Evolutionary conservation across 2,113 vertebrate species (phyloP), one percentile per base, ranked within the genome.

Genomic region (Acanthisitta chloris): DNA sequence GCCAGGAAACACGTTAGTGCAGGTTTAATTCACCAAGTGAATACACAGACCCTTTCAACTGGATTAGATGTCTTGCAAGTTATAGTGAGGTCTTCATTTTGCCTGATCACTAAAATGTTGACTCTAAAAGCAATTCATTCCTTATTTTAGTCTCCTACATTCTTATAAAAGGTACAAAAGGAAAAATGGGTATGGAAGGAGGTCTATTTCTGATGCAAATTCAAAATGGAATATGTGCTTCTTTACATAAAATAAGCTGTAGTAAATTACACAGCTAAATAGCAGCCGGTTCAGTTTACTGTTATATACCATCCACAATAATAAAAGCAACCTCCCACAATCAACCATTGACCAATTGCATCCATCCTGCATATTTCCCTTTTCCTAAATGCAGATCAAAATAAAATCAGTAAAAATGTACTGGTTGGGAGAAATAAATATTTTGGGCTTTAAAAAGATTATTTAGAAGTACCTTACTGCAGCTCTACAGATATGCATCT

Each of bases 21-120:
- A 89, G 95, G 77, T 65, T 96, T 79, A 81, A 90, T 96, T 96
- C 82, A 94, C 81, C 69, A 94, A 93, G 51, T 65, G 86, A 96
- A 76, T 70, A 67, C 57, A 77, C 54, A 45, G 10, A 13, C 74
- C 80, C 72, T 91, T 95, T 97, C 96, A 86, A 88, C 76, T 77
- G 55, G 55, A 96, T 95, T 85, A 91, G 45, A 65, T 28, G 3
- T 87, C 96, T 92, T 89, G 59, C 54, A 90, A 90, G 80, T 76
- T 91, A 69, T 31, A 45, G 55, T 14, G 31, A 67, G 46, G 51
- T 66, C 81, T 88, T 78, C 59, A 67, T 81, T 74, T 91, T 69
- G 66, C 71, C 77, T 78, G 34, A 48, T 67, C n/a, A 62, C 49
- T 24, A 3, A 86, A 94, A 94, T 38, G 42, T 59, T 17, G 18